A percentile compares a stretch with the other conserved stretches of the same genome.
Conservation (phyloP, 2,113 vertebrate species). For the Siniperca knerii region DNA sequence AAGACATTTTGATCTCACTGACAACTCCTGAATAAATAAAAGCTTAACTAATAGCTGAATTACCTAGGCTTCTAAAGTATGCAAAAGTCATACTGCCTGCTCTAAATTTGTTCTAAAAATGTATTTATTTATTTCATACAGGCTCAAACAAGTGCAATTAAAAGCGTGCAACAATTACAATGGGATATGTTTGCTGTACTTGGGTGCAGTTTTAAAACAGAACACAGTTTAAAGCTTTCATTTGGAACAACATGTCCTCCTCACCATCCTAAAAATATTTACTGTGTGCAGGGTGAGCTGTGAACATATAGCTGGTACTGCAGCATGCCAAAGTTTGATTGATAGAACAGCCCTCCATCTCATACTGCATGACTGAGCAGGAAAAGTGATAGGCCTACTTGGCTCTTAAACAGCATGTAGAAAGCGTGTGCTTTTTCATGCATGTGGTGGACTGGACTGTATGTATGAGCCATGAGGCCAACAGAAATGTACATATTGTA, state of each 20-base stretch:
- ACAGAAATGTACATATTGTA: not conserved
- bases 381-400: conserved; percentile 47
- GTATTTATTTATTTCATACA: not conserved
- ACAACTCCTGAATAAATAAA: not conserved
- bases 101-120: not conserved
- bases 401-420: conserved; percentile 16
- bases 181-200: not conserved
- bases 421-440: not conserved
- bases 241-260: conserved; percentile 35
- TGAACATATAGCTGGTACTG: conserved; percentile 29
- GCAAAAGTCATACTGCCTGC: not conserved
- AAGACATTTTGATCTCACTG: not conserved
- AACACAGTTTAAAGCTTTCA: conserved; percentile 1
- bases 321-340: conserved; percentile 44
- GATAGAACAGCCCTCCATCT: conserved; percentile 21
- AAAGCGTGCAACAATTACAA: not conserved
- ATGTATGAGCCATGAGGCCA: not conserved
- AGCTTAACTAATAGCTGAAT: not conserved
- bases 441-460: not conserved
- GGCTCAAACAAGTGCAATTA: not conserved
- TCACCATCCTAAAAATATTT: conserved; percentile 54
- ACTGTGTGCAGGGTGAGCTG: conserved; percentile 14
- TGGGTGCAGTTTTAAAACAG: not conserved
- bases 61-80: not conserved
- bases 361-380: conserved; percentile 25